Evolutionary conservation across 2,888 invertebrate genomes (phyloP), one percentile per base, ranked within the genome.

Genomic region (Athripsodes cinereus): DNA sequence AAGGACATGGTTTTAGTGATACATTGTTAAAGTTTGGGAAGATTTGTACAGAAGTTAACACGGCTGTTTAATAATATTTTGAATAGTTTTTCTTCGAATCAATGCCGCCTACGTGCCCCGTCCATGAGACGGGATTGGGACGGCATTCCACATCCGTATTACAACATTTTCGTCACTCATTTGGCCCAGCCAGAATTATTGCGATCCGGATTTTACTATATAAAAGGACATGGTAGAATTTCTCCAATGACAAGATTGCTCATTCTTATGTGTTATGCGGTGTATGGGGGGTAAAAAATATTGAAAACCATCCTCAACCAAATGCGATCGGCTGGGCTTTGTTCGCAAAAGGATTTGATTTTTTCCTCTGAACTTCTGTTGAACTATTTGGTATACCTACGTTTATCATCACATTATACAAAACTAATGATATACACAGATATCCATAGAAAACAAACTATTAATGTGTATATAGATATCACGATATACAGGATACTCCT

Each of bases 171-270:
- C 59, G 59, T 55, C 62, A 62, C 62, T 60, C 59, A 57, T 61
- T 61, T 61, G 21, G 40, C 21, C 49, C 18, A 35, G 40, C 20
- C 55, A 56, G 61, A 58, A 59, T 62, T 59, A 62, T 58, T 60
- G 50, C 53, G 22, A 51, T 52, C 55, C 55, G 48, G 58, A 44
- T 31, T 65, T 40, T 52, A 26, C 55, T 61, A 62, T 74, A 76
- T 75, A 77, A 75, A 76, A 77, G 76, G 73, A 73, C 74, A 75
- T 71, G 69, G 64, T 74, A 74, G 69, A 74, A 71, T 75, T 66
- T 75, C 74, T 74, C 72, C 76, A 77, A 79, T 78, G 78, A 77
- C 75, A 75, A 73, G 72, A 73, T 74, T 71, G 69, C 71, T 76
- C 74, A 75, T 76, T 76, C 76, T 64, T 40, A 40, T 40, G 16